These are phyloP conservation scores for Andrena trimmerana DNA, from an alignment of 2,888 invertebrate species.

Conservation along the genomic window DNA sequence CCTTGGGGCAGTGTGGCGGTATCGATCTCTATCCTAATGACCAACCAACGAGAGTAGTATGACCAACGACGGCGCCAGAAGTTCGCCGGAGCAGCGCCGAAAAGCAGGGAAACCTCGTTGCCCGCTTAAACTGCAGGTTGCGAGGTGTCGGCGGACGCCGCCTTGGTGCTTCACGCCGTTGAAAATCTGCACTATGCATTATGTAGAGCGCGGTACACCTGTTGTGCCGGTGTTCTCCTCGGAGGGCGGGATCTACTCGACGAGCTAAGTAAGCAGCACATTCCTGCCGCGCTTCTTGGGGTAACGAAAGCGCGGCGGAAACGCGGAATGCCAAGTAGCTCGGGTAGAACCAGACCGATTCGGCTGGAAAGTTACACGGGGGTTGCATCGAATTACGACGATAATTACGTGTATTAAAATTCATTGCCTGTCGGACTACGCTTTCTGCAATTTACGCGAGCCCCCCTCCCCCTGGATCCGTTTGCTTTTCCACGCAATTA, in stretches of 20 bases:
- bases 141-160: background rate
- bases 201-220: constrained; percentile 57
- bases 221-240: constrained; percentile 61
- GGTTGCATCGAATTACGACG: constrained; percentile 52
- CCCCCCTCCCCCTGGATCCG: constrained; percentile 1
- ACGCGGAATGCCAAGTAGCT: constrained; percentile 62
- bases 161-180: constrained; percentile 21
- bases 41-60: too few relatives aligned
- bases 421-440: constrained; percentile 52
- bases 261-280: constrained; percentile 57
- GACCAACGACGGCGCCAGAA: background rate
- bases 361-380: constrained; percentile 52
- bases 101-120: background rate
- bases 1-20: too few relatives aligned
- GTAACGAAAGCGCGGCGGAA: constrained; percentile 60
- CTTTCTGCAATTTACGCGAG: constrained; percentile 43
- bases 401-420: constrained; percentile 60
- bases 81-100: background rate
- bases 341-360: constrained; percentile 51
- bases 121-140: background rate
- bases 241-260: constrained; percentile 52
- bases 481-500: constrained; percentile 34
- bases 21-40: too few relatives aligned
- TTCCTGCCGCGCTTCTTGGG: constrained; percentile 59
- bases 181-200: constrained; percentile 54